phyloP scores from a whole-genome alignment of 53 echinoderm and acorn worm genomes.

The Antedon mediterranea region DNA sequence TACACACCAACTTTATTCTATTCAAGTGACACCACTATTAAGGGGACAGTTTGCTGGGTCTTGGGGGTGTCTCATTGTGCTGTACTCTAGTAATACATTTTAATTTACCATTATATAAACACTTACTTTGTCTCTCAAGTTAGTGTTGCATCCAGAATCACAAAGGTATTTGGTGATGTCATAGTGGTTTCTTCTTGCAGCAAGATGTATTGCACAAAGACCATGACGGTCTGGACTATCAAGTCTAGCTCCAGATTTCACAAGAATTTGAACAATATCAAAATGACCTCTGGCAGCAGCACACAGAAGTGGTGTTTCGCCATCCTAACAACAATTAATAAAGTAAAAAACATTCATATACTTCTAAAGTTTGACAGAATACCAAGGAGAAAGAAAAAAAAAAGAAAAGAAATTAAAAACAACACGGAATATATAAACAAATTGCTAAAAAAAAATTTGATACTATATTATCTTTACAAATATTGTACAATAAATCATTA shows the following conservation, averaged over 20 bases:
- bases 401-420: background rate
- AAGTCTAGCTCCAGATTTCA: conserved; percentile 63
- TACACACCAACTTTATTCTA: too few species aligned
- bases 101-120: too few species aligned
- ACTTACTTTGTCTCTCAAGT: conserved; percentile 63
- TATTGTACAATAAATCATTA: too few species aligned
- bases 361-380: background rate
- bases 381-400: background rate
- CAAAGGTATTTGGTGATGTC: conserved; percentile 62
- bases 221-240: conserved; percentile 85
- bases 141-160: conserved; percentile 55
- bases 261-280: conserved; percentile 59
- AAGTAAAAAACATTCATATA: too few species aligned
- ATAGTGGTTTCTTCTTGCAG: conserved; percentile 63
- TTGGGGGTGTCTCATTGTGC: too few species aligned
- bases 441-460: too few species aligned
- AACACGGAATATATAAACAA: background rate
- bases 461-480: too few species aligned
- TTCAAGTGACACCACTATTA: too few species aligned
- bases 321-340: conserved; percentile 34
- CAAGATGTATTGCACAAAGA: conserved; percentile 60
- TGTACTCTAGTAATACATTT: too few species aligned
- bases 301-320: conserved; percentile 76
- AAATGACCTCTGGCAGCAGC: conserved; percentile 77
- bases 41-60: too few species aligned